Percentiles rank a stretch among this genome's conserved stretches.
Evolutionary conservation across 1,140 invertebrate species (phyloP).

Genomic region (Drosophila dunni): DNA sequence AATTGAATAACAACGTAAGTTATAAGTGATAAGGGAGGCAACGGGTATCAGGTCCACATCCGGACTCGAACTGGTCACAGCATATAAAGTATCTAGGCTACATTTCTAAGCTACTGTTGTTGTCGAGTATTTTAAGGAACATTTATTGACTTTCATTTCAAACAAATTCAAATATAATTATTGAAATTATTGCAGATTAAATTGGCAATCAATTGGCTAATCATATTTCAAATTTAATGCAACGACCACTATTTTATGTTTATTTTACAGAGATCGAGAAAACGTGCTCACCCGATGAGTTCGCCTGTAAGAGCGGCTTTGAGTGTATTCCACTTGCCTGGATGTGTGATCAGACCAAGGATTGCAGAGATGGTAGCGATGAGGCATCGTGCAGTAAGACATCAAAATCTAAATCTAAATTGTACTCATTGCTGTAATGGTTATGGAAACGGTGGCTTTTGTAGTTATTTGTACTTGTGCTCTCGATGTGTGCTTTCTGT

Average conservation of each 20-base stretch:
- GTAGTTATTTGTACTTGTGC: constrained; percentile 28
- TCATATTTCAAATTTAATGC: not conserved
- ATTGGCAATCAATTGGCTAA: not conserved
- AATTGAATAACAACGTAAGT: no score
- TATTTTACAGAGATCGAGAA: constrained; percentile 87
- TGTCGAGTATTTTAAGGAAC: no score
- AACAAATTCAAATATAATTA: no score
- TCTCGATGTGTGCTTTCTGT: constrained; percentile 4
- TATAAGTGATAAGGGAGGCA: no score
- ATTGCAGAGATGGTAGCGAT: constrained; percentile 95
- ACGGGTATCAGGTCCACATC: no score
- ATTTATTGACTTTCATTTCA: no score
- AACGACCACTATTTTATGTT: not conserved
- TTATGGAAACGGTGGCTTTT: constrained; percentile 24
- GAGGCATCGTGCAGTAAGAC: constrained; percentile 95
- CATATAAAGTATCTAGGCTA: no score
- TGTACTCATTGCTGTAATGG: constrained; percentile 18
- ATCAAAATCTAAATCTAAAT: constrained; percentile 29
- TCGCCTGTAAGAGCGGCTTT: constrained; percentile 91
- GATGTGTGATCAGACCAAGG: constrained; percentile 95
- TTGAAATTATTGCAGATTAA: not conserved
- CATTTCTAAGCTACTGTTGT: no score
- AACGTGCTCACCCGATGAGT: constrained; percentile 92
- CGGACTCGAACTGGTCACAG: no score
- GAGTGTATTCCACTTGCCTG: constrained; percentile 95